phyloP scores from a whole-genome alignment of 2,113 vertebrate species.

The Heterotis niloticus region DNA sequence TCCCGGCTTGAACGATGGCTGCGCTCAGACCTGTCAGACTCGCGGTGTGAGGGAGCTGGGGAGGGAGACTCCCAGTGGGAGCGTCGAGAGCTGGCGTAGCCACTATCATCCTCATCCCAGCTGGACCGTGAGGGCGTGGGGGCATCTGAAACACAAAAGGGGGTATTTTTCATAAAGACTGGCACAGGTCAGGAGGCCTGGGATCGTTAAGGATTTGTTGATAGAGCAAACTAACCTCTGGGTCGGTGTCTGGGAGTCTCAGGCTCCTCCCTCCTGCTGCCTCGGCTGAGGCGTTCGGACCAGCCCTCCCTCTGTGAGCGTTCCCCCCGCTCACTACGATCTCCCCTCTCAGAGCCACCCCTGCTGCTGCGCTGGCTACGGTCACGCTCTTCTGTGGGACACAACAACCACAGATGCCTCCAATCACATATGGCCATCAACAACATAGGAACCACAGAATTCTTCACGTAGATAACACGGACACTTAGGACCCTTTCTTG shows the following conservation, averaged over 20 bases:
- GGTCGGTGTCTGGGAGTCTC: conserved; percentile 79
- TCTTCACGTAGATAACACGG: background rate
- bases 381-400: conserved; percentile 74
- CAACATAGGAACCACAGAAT: background rate
- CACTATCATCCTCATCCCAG: conserved; percentile 93
- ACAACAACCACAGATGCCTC: conserved; percentile 1
- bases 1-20: conserved; percentile 66
- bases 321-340: conserved; percentile 62
- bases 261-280: conserved; percentile 73
- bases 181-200: background rate
- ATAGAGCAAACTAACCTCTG: conserved; percentile 66
- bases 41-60: conserved; percentile 73
- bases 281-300: conserved; percentile 74
- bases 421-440: background rate
- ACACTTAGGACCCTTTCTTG: too few relatives aligned
- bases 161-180: background rate
- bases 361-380: conserved; percentile 65
- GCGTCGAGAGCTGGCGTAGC: conserved; percentile 67
- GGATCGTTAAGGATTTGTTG: background rate
- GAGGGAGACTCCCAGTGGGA: conserved; percentile 97
- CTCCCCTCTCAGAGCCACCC: conserved; percentile 57
- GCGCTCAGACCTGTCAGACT: conserved; percentile 78
- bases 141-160: conserved; percentile 63
- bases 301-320: conserved; percentile 70
- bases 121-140: conserved; percentile 86